Conservation (phyloP, 2,888 invertebrate species). For the Pherbina coryleti region DNA sequence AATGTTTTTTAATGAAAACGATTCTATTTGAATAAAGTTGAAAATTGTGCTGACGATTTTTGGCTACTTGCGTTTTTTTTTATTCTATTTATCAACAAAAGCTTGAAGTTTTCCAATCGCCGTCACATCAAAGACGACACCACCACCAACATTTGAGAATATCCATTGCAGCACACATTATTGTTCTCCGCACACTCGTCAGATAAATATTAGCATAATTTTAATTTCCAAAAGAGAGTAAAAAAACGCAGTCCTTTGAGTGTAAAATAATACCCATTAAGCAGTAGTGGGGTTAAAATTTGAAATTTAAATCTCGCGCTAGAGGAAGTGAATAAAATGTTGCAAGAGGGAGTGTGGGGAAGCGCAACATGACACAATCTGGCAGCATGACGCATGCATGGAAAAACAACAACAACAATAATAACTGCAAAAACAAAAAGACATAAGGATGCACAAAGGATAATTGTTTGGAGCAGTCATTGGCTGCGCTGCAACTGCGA, state of each 20-base stretch:
- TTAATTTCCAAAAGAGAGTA: not conserved
- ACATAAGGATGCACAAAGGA: slow-evolving; percentile 12
- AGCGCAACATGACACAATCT: not conserved
- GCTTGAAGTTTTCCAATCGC: too few species aligned
- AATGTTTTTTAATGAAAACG: too few species aligned
- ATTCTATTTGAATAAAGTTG: too few species aligned
- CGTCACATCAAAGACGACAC: too few species aligned
- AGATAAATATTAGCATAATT: slow-evolving; percentile 26
- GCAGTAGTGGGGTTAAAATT: not conserved
- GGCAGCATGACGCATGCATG: slow-evolving; percentile 6
- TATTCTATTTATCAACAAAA: too few species aligned
- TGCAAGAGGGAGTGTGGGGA: not conserved
- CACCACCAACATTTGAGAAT: too few species aligned
- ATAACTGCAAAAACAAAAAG: not conserved
- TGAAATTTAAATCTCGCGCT: too few species aligned
- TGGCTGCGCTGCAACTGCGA: slow-evolving; percentile 14
- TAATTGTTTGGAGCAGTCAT: slow-evolving; percentile 26
- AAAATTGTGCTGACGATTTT: too few species aligned
- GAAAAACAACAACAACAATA: not conserved
- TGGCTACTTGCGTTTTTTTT: too few species aligned
- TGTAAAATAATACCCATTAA: not conserved
- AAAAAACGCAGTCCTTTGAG: slow-evolving; percentile 22
- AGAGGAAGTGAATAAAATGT: too few species aligned
- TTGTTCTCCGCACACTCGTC: not conserved
- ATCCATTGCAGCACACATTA: too few species aligned